Evolutionary conservation across 2,797 vertebrate genomes (phyloP).

Genomic region (Pseudomugil tenellus): DNA sequence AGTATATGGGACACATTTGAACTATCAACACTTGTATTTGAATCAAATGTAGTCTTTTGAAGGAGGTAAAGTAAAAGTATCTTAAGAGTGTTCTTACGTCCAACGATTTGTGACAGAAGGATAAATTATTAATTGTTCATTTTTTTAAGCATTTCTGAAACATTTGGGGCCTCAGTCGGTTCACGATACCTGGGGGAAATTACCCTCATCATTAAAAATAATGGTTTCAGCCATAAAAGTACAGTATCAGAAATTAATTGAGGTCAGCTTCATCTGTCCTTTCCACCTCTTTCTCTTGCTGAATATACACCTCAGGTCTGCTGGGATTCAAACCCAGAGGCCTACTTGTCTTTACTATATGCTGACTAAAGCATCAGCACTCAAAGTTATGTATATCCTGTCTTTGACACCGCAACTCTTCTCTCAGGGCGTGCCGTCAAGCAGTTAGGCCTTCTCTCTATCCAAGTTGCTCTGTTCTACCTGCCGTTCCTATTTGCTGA

Average conservation of each 20-base stretch:
- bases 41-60: background rate
- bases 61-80: background rate
- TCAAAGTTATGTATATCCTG: conserved; percentile 57
- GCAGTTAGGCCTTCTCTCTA: conserved; percentile 37
- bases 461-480: conserved; percentile 13
- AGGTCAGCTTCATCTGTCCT: conserved; percentile 41
- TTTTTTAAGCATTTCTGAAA: conserved; percentile 14
- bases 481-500: conserved; percentile 9
- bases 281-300: conserved; percentile 16
- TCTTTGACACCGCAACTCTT: conserved; percentile 56
- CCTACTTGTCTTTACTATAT: conserved; percentile 39
- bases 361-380: conserved; percentile 69
- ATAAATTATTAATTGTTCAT: conserved; percentile 17
- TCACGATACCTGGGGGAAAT: conserved; percentile 34
- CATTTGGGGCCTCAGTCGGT: conserved; percentile 33
- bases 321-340: conserved; percentile 47
- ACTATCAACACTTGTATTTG: background rate
- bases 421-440: conserved; percentile 35
- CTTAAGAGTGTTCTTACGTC: background rate
- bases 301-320: conserved; percentile 35
- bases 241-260: conserved; percentile 43
- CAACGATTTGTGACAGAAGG: background rate
- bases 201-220: conserved; percentile 49
- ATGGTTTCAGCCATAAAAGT: conserved; percentile 47
- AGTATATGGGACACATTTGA: background rate